Evolutionary conservation across 2,888 invertebrate genomes (phyloP).

Genomic region (Amitus sp.): DNA sequence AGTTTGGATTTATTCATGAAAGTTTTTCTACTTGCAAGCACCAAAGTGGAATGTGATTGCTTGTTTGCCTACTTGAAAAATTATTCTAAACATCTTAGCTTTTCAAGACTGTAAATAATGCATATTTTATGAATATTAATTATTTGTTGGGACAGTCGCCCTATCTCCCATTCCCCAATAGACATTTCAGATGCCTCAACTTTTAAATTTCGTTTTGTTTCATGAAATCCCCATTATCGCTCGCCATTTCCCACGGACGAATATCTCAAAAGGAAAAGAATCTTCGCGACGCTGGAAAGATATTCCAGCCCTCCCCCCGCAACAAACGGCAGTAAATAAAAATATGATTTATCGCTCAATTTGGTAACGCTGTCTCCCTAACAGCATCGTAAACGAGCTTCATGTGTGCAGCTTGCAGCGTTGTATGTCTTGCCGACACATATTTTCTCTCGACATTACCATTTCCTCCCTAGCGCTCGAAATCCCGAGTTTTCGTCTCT

Average conservation of each 20-base stretch:
- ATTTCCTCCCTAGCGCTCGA: conserved; percentile 35
- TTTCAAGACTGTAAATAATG: too few relatives aligned
- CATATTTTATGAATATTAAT: too few relatives aligned
- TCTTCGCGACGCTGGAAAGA: conserved; percentile 20
- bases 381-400: conserved; percentile 40
- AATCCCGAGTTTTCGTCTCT: conserved; percentile 23
- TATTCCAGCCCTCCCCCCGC: conserved; percentile 21
- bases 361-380: conserved; percentile 37
- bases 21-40: too few relatives aligned
- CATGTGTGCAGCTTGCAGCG: conserved; percentile 30
- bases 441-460: conserved; percentile 41
- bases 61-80: too few relatives aligned
- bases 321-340: conserved; percentile 37
- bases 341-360: conserved; percentile 42
- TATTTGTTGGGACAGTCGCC: too few relatives aligned
- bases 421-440: conserved; percentile 36
- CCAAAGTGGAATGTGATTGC: too few relatives aligned
- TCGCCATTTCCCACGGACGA: neutral
- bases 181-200: too few relatives aligned
- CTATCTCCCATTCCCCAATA: too few relatives aligned
- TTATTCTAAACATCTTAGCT: too few relatives aligned
- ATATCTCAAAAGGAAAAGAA: neutral
- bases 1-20: too few relatives aligned
- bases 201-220: too few relatives aligned
- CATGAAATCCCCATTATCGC: too few relatives aligned